Percentiles rank a stretch among this genome's conserved stretches.
Conservation (phyloP, 2,888 invertebrate species). For the Drosophila ezoana region DNA sequence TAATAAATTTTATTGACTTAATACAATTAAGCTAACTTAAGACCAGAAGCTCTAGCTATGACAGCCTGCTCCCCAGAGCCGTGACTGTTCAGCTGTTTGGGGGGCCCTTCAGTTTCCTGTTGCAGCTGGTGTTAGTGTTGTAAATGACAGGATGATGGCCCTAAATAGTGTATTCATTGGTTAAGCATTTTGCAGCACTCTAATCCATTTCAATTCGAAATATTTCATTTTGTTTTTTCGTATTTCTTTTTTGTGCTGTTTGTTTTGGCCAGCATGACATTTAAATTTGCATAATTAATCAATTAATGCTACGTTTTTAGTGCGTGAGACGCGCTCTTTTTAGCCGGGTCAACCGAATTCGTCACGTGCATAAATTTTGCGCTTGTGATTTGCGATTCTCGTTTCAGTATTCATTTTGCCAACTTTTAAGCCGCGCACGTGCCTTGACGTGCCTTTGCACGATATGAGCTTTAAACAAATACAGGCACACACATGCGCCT, state of each 20-base stretch:
- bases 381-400: constrained; percentile 56
- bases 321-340: constrained; percentile 28
- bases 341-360: constrained; percentile 43
- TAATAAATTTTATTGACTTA: neutral
- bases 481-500: constrained; percentile 4
- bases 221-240: constrained; percentile 5
- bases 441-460: constrained; percentile 61
- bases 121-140: neutral
- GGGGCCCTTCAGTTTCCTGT: no score
- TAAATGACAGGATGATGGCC: neutral
- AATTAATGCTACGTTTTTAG: constrained; percentile 67
- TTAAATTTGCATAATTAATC: constrained; percentile 74
- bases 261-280: constrained; percentile 35
- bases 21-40: neutral
- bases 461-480: constrained; percentile 51
- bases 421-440: constrained; percentile 72
- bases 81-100: no score
- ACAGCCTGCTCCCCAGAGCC: no score
- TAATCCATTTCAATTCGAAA: constrained; percentile 14
- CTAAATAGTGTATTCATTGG: constrained; percentile 1
- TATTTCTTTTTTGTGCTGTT: constrained; percentile 14
- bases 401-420: constrained; percentile 47
- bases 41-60: neutral
- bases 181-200: constrained; percentile 6
- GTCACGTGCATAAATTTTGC: constrained; percentile 74